These are phyloP conservation scores for Vulpes lagopus DNA, from an alignment of 2,113 vertebrate genomes.

Conservation along the genomic window DNA sequence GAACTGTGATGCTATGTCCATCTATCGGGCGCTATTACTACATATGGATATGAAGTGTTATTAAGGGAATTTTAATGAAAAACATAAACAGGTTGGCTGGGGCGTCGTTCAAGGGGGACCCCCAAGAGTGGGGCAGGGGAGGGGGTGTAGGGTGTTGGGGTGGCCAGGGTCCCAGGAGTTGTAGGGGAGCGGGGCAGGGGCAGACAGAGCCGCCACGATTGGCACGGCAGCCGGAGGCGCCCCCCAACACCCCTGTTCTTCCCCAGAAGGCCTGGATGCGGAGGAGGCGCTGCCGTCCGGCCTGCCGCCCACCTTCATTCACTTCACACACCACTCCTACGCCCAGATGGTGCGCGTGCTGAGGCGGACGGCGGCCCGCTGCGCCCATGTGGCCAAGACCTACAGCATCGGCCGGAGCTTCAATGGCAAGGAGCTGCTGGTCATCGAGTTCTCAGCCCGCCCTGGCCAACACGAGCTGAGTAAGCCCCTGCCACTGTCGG, in stretches of 20 bases:
- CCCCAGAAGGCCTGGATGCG: slow-evolving; percentile 88
- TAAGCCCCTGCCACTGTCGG: slow-evolving; percentile 85
- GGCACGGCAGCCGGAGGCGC: not conserved
- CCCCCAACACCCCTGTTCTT: accelerated
- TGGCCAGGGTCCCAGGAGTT: not conserved
- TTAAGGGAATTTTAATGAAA: not conserved
- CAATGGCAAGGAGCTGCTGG: slow-evolving; percentile 95
- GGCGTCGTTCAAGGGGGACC: accelerated
- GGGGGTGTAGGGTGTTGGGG: accelerated
- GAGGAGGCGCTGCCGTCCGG: slow-evolving; percentile 84
- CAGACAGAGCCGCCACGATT: accelerated
- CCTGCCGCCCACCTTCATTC: slow-evolving; percentile 90
- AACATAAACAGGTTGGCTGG: accelerated
- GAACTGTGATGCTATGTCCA: accelerated
- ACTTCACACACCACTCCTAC: slow-evolving; percentile 94
- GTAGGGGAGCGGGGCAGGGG: accelerated
- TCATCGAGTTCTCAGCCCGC: slow-evolving; percentile 95
- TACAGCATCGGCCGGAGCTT: slow-evolving; percentile 98
- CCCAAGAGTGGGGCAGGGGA: accelerated
- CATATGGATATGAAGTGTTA: accelerated
- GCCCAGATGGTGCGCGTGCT: slow-evolving; percentile 93
- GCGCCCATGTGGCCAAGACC: slow-evolving; percentile 91
- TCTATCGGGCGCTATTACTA: accelerated
- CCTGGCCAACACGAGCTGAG: slow-evolving; percentile 95
- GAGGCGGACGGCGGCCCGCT: slow-evolving; percentile 93